Evolutionary conservation across 2,113 vertebrate genomes (phyloP).

Genomic region (Prolemur simus): DNA sequence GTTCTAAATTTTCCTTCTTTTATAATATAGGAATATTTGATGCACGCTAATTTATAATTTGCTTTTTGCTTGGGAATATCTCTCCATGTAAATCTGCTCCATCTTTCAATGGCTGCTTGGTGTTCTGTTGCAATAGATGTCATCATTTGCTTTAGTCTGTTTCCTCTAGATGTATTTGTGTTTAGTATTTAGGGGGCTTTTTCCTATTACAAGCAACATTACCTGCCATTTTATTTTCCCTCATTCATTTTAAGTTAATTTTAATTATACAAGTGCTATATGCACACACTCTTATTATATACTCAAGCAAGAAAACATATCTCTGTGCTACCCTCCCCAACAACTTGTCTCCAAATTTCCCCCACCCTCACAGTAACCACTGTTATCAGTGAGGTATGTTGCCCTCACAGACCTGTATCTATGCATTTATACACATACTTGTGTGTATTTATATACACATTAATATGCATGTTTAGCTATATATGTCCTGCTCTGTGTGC

Average conservation of each 20-base stretch:
- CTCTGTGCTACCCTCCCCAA: too few species aligned
- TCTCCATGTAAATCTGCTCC: background rate
- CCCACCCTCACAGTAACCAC: accelerated
- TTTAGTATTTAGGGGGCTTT: background rate
- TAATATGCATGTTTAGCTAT: background rate
- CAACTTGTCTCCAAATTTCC: background rate
- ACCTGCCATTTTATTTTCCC: background rate
- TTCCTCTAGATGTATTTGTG: background rate
- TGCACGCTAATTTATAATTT: background rate
- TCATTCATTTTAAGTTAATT: background rate
- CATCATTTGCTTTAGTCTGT: background rate
- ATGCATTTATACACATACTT: background rate
- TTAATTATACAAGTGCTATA: background rate
- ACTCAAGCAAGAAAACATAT: background rate
- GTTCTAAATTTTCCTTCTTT: background rate
- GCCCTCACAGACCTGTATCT: background rate
- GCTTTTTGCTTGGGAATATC: background rate
- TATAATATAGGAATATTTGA: background rate
- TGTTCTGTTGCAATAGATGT: background rate
- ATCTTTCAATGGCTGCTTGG: background rate
- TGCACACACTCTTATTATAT: background rate
- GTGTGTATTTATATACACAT: background rate
- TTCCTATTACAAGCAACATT: background rate
- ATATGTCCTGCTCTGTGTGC: background rate
- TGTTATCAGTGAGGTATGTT: too few species aligned